Evolutionary conservation across 1,140 invertebrate species (phyloP).

Genomic region (Polyergus mexicanus): DNA sequence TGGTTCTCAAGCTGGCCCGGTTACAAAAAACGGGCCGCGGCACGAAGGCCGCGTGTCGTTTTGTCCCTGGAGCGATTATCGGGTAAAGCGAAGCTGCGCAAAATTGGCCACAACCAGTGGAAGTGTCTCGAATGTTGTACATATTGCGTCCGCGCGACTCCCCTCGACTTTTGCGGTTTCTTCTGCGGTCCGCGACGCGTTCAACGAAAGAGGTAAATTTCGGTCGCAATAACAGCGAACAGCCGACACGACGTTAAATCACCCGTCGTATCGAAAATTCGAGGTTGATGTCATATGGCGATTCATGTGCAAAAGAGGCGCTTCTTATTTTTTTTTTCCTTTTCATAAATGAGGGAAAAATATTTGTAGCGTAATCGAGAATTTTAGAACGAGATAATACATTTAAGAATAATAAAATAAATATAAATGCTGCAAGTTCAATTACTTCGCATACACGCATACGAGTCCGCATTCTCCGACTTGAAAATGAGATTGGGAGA

Average conservation of each 20-base stretch:
- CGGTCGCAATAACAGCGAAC: conserved; percentile 5
- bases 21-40: conserved; percentile 32
- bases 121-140: conserved; percentile 11
- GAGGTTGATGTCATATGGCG: too few relatives aligned
- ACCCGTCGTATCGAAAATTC: background rate
- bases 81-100: conserved; percentile 3
- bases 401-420: background rate
- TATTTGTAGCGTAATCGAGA: background rate
- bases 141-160: background rate
- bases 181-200: conserved; percentile 19
- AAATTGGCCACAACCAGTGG: conserved; percentile 22
- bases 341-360: too few relatives aligned
- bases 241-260: conserved; percentile 8
- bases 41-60: conserved; percentile 13
- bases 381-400: background rate
- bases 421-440: background rate
- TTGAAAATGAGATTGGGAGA: conserved; percentile 38
- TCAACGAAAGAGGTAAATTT: conserved; percentile 1
- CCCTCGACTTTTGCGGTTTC: conserved; percentile 28
- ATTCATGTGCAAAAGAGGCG: background rate
- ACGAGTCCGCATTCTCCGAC: background rate
- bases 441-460: background rate
- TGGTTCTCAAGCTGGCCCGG: conserved; percentile 46
- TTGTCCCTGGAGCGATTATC: conserved; percentile 23
- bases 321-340: too few relatives aligned